A percentile compares a stretch with the other conserved stretches of the same genome.
These are phyloP conservation scores for Manduca sexta DNA, from an alignment of 1,140 invertebrate species.

Conservation along the genomic window DNA sequence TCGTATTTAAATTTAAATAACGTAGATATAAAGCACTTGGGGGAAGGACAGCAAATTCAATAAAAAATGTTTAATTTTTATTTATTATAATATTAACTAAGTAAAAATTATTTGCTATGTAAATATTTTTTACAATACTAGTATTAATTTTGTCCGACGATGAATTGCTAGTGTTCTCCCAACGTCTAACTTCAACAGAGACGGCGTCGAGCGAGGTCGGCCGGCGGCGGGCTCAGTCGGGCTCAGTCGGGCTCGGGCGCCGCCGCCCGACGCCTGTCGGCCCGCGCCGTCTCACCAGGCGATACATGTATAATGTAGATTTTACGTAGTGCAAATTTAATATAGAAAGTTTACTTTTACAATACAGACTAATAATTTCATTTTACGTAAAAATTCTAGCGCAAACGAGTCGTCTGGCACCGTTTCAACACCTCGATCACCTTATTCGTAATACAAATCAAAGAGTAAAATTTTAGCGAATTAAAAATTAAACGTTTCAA, in stretches of 20 bases:
- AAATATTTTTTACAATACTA: slow-evolving; percentile 72
- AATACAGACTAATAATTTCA: slow-evolving; percentile 70
- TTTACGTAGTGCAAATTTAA: slow-evolving; percentile 69
- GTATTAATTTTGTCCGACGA: slow-evolving; percentile 68
- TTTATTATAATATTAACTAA: slow-evolving; percentile 70
- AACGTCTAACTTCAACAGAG: slow-evolving; percentile 60
- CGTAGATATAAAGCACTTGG: slow-evolving; percentile 74
- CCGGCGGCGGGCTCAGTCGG: too few species aligned
- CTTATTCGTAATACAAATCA: slow-evolving; percentile 71
- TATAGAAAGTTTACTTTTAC: slow-evolving; percentile 70
- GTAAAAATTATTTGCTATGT: slow-evolving; percentile 72
- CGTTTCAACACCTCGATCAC: slow-evolving; percentile 64
- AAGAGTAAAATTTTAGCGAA: slow-evolving; percentile 73
- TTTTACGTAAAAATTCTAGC: slow-evolving; percentile 72
- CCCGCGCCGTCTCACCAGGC: slow-evolving; percentile 44
- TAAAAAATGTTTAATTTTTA: slow-evolving; percentile 70
- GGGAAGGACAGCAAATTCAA: slow-evolving; percentile 75
- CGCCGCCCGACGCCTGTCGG: slow-evolving; percentile 13
- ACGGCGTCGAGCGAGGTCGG: slow-evolving; percentile 25
- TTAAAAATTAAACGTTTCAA: slow-evolving; percentile 73
- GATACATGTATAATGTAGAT: slow-evolving; percentile 47
- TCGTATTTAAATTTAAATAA: slow-evolving; percentile 73
- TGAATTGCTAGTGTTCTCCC: slow-evolving; percentile 65
- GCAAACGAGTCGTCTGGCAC: slow-evolving; percentile 67
- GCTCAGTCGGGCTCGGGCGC: too few species aligned